Percentiles rank a stretch among this genome's conserved stretches.
Evolutionary conservation across 2,888 invertebrate species (phyloP).

Genomic region (Thyatira batis): DNA sequence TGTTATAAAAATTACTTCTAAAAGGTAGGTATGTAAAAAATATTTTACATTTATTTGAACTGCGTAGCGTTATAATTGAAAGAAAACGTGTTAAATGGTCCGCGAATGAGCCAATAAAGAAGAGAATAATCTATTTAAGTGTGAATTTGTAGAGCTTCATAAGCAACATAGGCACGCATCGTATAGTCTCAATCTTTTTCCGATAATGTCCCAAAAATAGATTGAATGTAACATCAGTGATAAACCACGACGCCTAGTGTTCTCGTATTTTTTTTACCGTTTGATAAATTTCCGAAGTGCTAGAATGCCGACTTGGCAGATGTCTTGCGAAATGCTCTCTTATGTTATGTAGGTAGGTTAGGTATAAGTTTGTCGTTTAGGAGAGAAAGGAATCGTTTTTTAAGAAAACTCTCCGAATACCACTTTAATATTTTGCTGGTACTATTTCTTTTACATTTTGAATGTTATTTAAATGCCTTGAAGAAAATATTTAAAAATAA

Average conservation of each 20-base stretch:
- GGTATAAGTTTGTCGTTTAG: not conserved
- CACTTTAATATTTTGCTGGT: too few relatives aligned
- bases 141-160: constrained; percentile 44
- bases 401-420: too few relatives aligned
- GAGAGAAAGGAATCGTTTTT: too few relatives aligned
- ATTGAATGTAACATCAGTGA: constrained; percentile 15
- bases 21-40: too few relatives aligned
- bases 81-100: constrained; percentile 26
- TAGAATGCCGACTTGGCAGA: not conserved
- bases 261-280: constrained; percentile 7
- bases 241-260: constrained; percentile 4
- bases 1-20: too few relatives aligned
- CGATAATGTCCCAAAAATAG: constrained; percentile 34
- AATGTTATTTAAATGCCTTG: too few relatives aligned
- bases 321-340: not conserved
- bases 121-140: constrained; percentile 45
- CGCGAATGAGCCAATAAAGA: constrained; percentile 28
- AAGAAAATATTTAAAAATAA: too few relatives aligned
- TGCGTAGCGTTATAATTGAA: not conserved
- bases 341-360: not conserved
- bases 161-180: constrained; percentile 18
- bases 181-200: constrained; percentile 45
- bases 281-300: not conserved
- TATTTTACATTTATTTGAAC: not conserved
- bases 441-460: too few relatives aligned